Percentiles rank a stretch among this genome's conserved stretches.
Evolutionary conservation across 37 sponge, comb jelly and placozoan species (phyloP).

Genomic region (Bolinopsis microptera): DNA sequence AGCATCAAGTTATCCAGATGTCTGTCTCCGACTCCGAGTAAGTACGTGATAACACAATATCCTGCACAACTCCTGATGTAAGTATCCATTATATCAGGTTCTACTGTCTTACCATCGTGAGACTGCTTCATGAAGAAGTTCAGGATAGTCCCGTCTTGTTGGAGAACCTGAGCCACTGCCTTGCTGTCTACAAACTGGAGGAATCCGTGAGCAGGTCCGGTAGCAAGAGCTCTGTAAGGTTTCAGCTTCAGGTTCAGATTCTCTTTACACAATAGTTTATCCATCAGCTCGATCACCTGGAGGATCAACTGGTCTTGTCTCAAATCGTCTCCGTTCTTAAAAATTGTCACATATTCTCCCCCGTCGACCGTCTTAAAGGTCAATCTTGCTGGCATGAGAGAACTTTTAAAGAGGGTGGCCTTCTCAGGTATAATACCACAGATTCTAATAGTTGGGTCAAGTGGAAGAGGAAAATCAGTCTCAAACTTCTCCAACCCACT

Average conservation of each 20-base stretch:
- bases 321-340: constrained; percentile 94
- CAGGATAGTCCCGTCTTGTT: constrained; percentile 81
- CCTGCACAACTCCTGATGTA: constrained; percentile 98
- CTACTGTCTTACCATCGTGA: neutral
- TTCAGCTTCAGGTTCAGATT: constrained; percentile 97
- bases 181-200: constrained; percentile 77
- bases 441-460: constrained; percentile 23
- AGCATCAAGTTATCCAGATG: constrained; percentile 97
- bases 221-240: constrained; percentile 91
- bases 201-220: constrained; percentile 79
- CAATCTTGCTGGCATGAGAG: constrained; percentile 80
- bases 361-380: constrained; percentile 77
- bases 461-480: constrained; percentile 42
- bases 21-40: constrained; percentile 93
- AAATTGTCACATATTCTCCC: constrained; percentile 83
- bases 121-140: constrained; percentile 67
- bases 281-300: constrained; percentile 94
- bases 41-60: constrained; percentile 96
- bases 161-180: constrained; percentile 84
- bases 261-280: constrained; percentile 86
- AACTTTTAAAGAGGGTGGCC: constrained; percentile 88
- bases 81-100: constrained; percentile 94
- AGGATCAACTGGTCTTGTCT: constrained; percentile 97
- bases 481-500: constrained; percentile 20
- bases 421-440: constrained; percentile 72